A percentile compares a stretch with the other conserved stretches of the same genome.
These are phyloP conservation scores for Cylloceria caligata DNA, from an alignment of 2,888 invertebrate genomes.

Conservation along the genomic window DNA sequence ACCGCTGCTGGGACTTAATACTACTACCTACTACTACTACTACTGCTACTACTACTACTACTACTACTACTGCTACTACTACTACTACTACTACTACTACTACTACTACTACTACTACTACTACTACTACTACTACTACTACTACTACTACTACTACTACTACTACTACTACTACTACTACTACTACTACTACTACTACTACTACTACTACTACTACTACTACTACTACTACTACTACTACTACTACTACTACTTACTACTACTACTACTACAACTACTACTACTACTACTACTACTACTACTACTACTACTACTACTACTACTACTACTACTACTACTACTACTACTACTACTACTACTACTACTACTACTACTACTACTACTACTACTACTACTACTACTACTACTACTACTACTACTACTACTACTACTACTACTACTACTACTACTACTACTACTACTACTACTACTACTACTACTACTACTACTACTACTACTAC, in stretches of 20 bases:
- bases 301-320: neutral
- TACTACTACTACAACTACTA: neutral
- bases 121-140: constrained; percentile 34
- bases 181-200: neutral
- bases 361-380: constrained; percentile 40
- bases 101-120: constrained; percentile 2
- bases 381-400: constrained; percentile 16
- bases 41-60: neutral
- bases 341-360: neutral
- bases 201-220: constrained; percentile 40
- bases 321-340: constrained; percentile 41
- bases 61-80: constrained; percentile 34
- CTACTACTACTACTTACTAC: constrained; percentile 56
- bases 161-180: constrained; percentile 40
- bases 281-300: constrained; percentile 40
- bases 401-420: constrained; percentile 17
- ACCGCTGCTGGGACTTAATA: constrained; percentile 57
- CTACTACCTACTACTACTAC: constrained; percentile 11
- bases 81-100: constrained; percentile 28
- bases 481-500: neutral
- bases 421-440: constrained; percentile 34
- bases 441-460: neutral
- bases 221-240: neutral
- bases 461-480: constrained; percentile 40
- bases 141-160: neutral